Conservation (phyloP, 2,797 vertebrate species). For the Liasis olivaceus region DNA sequence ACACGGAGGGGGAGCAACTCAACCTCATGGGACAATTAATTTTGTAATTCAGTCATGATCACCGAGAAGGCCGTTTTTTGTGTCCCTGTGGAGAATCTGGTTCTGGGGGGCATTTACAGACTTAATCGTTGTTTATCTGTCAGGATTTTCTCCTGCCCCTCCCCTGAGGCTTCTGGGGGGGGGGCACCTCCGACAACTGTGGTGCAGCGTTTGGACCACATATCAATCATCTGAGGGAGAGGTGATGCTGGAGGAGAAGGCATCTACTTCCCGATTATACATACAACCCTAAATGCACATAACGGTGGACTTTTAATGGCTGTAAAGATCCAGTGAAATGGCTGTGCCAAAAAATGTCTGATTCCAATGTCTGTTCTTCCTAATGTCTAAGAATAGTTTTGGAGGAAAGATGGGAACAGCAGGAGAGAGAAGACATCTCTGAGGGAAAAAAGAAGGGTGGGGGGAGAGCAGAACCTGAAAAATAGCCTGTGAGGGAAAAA, state of each 20-base stretch:
- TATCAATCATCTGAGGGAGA: neutral
- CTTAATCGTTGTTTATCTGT: neutral
- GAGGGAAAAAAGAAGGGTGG: accelerated
- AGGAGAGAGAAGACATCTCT: neutral
- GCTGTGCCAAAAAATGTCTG: neutral
- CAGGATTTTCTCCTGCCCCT: neutral
- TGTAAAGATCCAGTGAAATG: too few species aligned
- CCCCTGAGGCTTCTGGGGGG: neutral
- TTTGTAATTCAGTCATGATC: neutral
- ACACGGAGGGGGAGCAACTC: neutral
- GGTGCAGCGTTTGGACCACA: neutral
- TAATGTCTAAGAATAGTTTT: neutral
- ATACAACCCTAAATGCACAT: too few species aligned
- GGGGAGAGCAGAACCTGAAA: neutral
- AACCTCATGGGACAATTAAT: neutral
- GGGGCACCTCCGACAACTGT: neutral
- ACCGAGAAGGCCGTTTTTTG: neutral
- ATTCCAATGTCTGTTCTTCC: neutral
- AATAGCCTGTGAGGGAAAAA: neutral
- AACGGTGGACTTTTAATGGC: too few species aligned
- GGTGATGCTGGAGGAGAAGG: neutral
- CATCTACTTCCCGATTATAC: neutral
- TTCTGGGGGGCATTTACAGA: neutral
- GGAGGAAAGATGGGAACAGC: neutral
- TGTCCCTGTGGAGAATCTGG: neutral